Evolutionary conservation across 2,113 vertebrate genomes (phyloP), one percentile per base, ranked within the genome.

Genomic region (Alethe castanea): DNA sequence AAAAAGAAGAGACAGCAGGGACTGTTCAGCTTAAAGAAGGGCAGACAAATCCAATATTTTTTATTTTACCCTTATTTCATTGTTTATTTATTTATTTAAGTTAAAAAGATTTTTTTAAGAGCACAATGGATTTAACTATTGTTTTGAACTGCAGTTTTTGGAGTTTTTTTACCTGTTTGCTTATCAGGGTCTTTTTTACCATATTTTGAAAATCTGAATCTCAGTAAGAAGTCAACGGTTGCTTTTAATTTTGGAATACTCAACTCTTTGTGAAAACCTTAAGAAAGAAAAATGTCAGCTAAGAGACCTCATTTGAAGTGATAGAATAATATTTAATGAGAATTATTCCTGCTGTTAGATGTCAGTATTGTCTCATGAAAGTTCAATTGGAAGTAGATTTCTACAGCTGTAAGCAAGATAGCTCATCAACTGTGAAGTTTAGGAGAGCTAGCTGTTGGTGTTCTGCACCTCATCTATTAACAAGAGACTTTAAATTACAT

Each of bases 401-500:
- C 44, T 94, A 86, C 1, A 38, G 54, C 66, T 94, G 35, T 69
- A 92, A 93, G 57, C 73, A 94, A 56, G 56, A 47, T 24, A 70
- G 50, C n/a, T 72, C 69, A 77, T 93, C 73, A 78, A 26, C 72
- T 90, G 48, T 88, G 60, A 84, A 65, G 77, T 82, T 33, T 86
- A 26, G 56, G 93, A 96, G 87, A 77, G 53, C 45, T 95, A 45
- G 88, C 45, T 79, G 69, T 95, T 93, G 40, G 73, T 95, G 96
- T 78, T 93, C 92, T 91, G 81, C n/a, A 92, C 45, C 81, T 95
- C 87, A 90, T 94, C 84, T 92, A 96, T 81, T 92, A 96, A 93
- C 69, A 47, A 88, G 79, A 96, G 95, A 88, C 60, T 92, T 96
- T 96, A 94, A 97, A 94, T 97, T 95, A 86, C 80, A 92, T 95